phyloP scores from a whole-genome alignment of 2,888 invertebrate species.

The Drosophila prolongata region DNA sequence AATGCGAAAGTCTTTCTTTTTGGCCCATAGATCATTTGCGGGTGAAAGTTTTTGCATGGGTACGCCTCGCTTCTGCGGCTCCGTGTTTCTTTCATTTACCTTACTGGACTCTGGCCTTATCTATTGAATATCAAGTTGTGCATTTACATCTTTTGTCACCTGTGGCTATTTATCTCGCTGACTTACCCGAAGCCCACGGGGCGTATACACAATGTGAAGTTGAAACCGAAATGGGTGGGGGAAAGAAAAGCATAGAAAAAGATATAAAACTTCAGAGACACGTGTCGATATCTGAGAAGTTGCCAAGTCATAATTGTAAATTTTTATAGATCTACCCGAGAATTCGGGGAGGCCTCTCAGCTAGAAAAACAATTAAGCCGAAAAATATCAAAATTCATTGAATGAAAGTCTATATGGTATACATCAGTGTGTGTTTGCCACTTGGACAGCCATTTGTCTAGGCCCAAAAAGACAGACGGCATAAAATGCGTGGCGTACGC shows the following conservation, averaged over 20 bases:
- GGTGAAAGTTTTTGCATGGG: slow-evolving; percentile 69
- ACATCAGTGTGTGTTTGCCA: slow-evolving; percentile 19
- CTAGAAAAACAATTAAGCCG: slow-evolving; percentile 43
- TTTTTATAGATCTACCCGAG: slow-evolving; percentile 63
- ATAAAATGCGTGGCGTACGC: slow-evolving; percentile 70
- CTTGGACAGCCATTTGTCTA: slow-evolving; percentile 32
- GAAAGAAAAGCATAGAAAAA: slow-evolving; percentile 30
- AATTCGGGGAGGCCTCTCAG: slow-evolving; percentile 9
- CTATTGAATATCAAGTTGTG: slow-evolving; percentile 80
- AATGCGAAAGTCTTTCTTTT: slow-evolving; percentile 60
- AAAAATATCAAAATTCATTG: slow-evolving; percentile 46
- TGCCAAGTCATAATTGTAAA: slow-evolving; percentile 76
- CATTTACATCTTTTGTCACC: slow-evolving; percentile 78
- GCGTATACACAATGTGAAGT: slow-evolving; percentile 41
- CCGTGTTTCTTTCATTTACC: slow-evolving; percentile 50
- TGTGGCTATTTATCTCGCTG: slow-evolving; percentile 67
- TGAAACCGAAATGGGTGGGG: slow-evolving; percentile 2
- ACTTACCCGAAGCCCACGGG: slow-evolving; percentile 54
- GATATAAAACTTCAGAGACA: slow-evolving; percentile 49
- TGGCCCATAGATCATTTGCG: slow-evolving; percentile 71
- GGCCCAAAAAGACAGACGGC: slow-evolving; percentile 17
- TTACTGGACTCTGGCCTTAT: slow-evolving; percentile 69
- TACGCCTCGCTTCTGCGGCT: slow-evolving; percentile 27
- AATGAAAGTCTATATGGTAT: slow-evolving; percentile 41
- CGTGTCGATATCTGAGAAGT: slow-evolving; percentile 56